A percentile compares a stretch with the other conserved stretches of the same genome.
These are phyloP conservation scores for Ceratina australensis DNA, from an alignment of 1,140 invertebrate genomes.

Conservation along the genomic window DNA sequence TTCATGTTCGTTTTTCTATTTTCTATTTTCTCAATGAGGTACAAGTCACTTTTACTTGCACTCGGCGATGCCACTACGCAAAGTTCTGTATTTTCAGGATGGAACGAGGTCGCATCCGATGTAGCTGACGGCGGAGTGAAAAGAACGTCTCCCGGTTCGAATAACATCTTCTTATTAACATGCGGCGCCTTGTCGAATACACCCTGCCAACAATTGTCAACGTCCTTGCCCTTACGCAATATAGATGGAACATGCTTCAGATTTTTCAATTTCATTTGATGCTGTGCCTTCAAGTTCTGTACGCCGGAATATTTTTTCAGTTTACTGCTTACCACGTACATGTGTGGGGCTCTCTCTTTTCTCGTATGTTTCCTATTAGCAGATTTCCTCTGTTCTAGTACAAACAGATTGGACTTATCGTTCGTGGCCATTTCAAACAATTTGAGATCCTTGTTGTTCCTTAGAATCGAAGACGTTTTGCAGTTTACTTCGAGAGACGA, in stretches of 20 bases:
- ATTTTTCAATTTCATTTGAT: constrained; percentile 19
- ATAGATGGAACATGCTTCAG: constrained; percentile 17
- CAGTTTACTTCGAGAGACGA: neutral
- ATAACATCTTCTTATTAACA: neutral
- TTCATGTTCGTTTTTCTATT: neutral
- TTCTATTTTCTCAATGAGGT: neutral
- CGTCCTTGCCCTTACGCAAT: neutral
- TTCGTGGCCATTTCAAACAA: neutral
- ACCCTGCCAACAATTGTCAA: neutral
- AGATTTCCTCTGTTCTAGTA: neutral
- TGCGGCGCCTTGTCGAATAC: neutral
- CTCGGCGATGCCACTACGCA: constrained; percentile 12
- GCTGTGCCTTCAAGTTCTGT: neutral
- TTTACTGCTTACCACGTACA: neutral
- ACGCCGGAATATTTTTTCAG: neutral
- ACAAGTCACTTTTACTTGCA: neutral
- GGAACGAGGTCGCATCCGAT: no score
- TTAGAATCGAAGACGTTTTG: fast-evolving
- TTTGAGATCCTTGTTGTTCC: neutral
- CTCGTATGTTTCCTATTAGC: no score
- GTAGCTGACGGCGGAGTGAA: neutral
- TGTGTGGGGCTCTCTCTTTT: neutral
- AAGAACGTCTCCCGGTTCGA: neutral
- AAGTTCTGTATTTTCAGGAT: neutral
- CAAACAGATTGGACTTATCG: neutral